These are phyloP conservation scores for Gnathonemus echidnorhynchus DNA, from an alignment of 2,113 vertebrate genomes.

Conservation along the genomic window DNA sequence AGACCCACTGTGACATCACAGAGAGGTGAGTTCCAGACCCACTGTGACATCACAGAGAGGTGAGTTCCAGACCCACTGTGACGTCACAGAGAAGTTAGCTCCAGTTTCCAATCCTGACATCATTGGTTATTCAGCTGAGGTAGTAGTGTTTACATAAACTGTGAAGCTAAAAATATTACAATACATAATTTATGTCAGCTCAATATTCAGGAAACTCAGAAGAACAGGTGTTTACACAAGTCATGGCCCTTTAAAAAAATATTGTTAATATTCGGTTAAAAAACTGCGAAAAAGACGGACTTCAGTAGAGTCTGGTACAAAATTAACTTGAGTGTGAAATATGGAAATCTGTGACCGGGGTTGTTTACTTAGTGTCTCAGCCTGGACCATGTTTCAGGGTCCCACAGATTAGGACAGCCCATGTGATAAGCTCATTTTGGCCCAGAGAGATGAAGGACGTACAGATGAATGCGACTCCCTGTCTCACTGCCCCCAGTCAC, in stretches of 20 bases:
- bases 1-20: not conserved
- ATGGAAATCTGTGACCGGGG: too few species aligned
- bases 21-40: not conserved
- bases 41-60: slow-evolving; percentile 25
- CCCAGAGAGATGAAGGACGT: not conserved
- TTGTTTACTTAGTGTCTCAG: slow-evolving; percentile 8
- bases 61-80: not conserved
- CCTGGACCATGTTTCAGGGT: slow-evolving; percentile 59
- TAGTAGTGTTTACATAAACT: not conserved
- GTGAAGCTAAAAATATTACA: not conserved
- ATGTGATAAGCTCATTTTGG: not conserved
- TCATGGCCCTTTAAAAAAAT: not conserved
- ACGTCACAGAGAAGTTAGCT: not conserved
- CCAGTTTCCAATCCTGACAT: not conserved
- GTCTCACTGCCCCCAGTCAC: not conserved
- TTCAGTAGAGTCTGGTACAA: not conserved
- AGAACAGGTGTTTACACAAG: not conserved
- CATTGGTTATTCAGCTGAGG: not conserved
- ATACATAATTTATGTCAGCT: not conserved
- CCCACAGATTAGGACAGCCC: slow-evolving; percentile 38
- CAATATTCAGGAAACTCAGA: not conserved
- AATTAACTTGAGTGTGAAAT: not conserved
- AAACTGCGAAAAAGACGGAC: not conserved
- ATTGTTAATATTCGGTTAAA: not conserved
- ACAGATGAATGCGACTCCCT: not conserved